Percentiles rank a stretch among this genome's conserved stretches.
These are phyloP conservation scores for Macrobrachium rosenbergii DNA, from an alignment of 1,140 invertebrate genomes.

Conservation along the genomic window DNA sequence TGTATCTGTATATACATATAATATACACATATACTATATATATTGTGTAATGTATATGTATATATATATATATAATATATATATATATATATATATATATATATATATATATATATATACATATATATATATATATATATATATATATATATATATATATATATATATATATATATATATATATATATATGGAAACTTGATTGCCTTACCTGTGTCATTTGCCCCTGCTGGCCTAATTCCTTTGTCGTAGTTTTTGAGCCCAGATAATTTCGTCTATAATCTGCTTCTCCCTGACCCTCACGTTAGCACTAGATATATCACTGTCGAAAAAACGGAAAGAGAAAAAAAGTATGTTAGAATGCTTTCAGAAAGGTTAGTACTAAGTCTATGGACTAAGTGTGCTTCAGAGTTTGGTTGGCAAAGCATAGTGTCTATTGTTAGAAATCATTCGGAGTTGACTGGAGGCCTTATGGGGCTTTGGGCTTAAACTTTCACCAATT, in stretches of 20 bases:
- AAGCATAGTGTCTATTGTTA: too few relatives aligned
- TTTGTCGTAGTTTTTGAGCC: slow-evolving; percentile 85
- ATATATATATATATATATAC: slow-evolving; percentile 4
- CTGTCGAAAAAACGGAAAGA: slow-evolving; percentile 19
- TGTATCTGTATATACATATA: not conserved
- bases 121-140: slow-evolving; percentile 10
- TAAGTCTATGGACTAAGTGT: not conserved
- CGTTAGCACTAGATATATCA: slow-evolving; percentile 74
- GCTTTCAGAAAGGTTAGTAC: not conserved
- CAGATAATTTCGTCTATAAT: slow-evolving; percentile 93
- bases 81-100: not conserved
- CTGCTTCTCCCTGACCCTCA: slow-evolving; percentile 93
- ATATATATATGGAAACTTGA: not conserved
- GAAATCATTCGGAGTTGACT: too few relatives aligned
- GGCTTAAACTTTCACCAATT: too few relatives aligned
- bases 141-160: too few relatives aligned
- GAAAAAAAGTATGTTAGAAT: not conserved
- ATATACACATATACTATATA: not conserved
- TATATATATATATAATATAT: not conserved
- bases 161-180: not conserved
- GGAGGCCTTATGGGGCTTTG: too few relatives aligned
- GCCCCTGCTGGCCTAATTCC: slow-evolving; percentile 91
- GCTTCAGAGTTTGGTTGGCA: too few relatives aligned
- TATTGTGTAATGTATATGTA: not conserved
- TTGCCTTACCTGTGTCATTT: slow-evolving; percentile 74